Conservation (phyloP, 2,797 vertebrate genomes). For the Tenualosa ilisha region DNA sequence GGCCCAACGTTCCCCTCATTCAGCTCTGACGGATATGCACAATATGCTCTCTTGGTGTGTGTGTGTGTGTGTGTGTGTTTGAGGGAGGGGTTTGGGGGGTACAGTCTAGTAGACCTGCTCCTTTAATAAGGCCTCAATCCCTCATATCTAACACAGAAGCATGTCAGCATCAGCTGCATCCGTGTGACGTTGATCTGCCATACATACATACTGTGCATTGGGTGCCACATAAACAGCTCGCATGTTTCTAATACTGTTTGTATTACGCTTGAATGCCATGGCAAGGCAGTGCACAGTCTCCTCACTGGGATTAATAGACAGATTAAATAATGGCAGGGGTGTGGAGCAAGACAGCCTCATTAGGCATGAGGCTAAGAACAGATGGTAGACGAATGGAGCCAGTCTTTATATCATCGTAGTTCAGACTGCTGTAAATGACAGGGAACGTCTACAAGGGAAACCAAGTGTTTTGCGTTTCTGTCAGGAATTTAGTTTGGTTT, state of each 20-base stretch:
- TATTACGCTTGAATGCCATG: neutral
- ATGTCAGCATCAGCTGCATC: neutral
- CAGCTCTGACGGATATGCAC: neutral
- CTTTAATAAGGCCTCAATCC: neutral
- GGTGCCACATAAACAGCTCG: neutral
- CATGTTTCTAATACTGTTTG: neutral
- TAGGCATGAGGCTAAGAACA: neutral
- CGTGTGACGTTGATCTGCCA: neutral
- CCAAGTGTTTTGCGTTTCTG: neutral
- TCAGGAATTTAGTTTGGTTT: neutral
- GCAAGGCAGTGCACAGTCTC: neutral
- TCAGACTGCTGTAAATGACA: neutral
- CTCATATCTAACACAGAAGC: neutral
- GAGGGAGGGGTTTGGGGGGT: too few species aligned
- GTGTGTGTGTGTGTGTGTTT: neutral
- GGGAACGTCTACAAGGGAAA: neutral
- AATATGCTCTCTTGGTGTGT: neutral
- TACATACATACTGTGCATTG: neutral
- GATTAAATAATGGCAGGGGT: neutral
- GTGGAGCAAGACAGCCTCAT: neutral
- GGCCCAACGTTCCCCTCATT: slow-evolving; percentile 20
- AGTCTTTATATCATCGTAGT: neutral
- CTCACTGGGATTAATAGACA: slow-evolving; percentile 9
- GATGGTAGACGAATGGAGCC: slow-evolving; percentile 6
- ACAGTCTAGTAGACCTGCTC: neutral